Conservation (phyloP, 2,888 invertebrate species). For the Mellilla xanthometata region DNA sequence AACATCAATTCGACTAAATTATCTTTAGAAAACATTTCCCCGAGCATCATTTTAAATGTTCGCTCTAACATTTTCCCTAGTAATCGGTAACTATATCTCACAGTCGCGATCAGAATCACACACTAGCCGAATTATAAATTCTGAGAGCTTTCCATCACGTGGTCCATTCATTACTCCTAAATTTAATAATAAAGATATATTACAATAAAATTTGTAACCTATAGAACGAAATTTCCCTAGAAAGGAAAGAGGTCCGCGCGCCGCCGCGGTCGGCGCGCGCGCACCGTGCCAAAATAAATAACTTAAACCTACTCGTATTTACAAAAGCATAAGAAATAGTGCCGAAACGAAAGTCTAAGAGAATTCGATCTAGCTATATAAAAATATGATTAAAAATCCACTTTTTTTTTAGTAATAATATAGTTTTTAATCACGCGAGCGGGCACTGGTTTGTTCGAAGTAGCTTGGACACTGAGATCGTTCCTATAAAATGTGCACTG, state of each 20-base stretch:
- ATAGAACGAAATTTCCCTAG: conserved; percentile 77
- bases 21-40: conserved; percentile 53
- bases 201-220: conserved; percentile 82
- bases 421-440: conserved; percentile 67
- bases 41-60: conserved; percentile 79
- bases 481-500: conserved; percentile 46
- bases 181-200: conserved; percentile 65
- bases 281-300: conserved; percentile 67
- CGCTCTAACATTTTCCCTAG: conserved; percentile 76
- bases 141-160: conserved; percentile 77
- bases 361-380: conserved; percentile 73
- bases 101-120: conserved; percentile 54
- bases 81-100: conserved; percentile 72
- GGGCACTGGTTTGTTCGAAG: conserved; percentile 76
- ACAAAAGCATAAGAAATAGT: conserved; percentile 77
- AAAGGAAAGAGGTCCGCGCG: conserved; percentile 55
- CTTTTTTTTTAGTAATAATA: conserved; percentile 54
- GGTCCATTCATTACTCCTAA: conserved; percentile 75
- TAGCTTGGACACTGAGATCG: conserved; percentile 77
- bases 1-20: conserved; percentile 81
- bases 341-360: conserved; percentile 65
- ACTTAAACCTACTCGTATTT: conserved; percentile 75
- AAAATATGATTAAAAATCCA: conserved; percentile 71
- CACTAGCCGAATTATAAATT: conserved; percentile 73
- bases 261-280: conserved; percentile 27